Evolutionary conservation across 2,797 vertebrate genomes (phyloP).

Genomic region (Phaenicophaeus curvirostris): DNA sequence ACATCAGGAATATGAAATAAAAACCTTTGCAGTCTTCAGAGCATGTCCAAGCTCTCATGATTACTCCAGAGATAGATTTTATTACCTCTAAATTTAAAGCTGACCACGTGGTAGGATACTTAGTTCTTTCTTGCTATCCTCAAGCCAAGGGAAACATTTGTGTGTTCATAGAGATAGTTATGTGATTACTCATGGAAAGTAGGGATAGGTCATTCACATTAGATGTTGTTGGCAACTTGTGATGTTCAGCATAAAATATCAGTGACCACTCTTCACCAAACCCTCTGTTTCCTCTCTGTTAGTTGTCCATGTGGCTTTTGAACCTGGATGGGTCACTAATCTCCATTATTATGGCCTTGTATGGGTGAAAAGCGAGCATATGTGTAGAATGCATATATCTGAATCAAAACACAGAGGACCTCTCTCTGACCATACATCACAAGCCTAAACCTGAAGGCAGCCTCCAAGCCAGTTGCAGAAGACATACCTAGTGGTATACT

Average conservation of each 20-base stretch:
- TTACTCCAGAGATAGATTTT: not conserved
- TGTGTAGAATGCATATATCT: accelerated
- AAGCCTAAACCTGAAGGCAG: not conserved
- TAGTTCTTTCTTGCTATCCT: not conserved
- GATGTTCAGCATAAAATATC: not conserved
- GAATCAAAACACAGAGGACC: not conserved
- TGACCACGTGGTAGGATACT: not conserved
- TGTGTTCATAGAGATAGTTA: not conserved
- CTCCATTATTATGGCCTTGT: not conserved
- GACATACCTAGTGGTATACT: not conserved
- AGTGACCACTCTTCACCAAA: not conserved
- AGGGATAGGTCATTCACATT: not conserved
- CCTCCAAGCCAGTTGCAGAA: not conserved
- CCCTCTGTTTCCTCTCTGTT: not conserved
- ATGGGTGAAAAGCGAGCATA: not conserved
- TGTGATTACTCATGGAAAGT: not conserved
- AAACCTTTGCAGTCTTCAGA: not conserved
- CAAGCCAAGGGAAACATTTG: not conserved
- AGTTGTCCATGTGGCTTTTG: not conserved
- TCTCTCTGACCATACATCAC: not conserved
- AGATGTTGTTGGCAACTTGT: not conserved
- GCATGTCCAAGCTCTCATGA: not conserved
- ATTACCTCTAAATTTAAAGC: not conserved
- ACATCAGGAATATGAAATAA: not conserved
- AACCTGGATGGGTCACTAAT: not conserved